Evolutionary conservation across 2,113 vertebrate genomes (phyloP), one percentile per base, ranked within the genome.

Genomic region (Eclectus roratus): DNA sequence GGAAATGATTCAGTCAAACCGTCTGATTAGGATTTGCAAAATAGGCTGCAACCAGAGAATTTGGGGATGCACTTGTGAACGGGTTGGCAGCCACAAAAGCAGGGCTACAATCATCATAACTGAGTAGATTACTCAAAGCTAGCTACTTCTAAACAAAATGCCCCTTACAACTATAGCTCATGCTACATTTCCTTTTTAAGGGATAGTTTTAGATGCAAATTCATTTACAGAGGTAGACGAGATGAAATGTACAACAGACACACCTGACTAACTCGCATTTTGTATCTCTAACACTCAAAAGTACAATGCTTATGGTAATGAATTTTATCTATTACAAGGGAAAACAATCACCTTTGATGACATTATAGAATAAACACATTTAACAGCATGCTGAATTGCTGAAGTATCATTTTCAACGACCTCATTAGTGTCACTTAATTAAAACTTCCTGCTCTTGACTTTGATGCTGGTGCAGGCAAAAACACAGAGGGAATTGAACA

Each of bases 401-500:
- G 98, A 98, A 98, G 98, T 98, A 98, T 98, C 98, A 98, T 98
- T 98, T 98, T 99, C 98, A 98, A 98, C 98, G 98, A 98, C 98
- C 98, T 99, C 98, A 99, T 99, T 99, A 99, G 98, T 99, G 98
- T 98, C 98, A 99, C 98, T 99, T 99, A 99, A 98, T 99, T 99
- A 99, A 99, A 98, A 98, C 98, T 98, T 98, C 98, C 98, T 98
- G 98, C 98, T 98, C 98, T 99, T 99, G 98, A 99, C 98, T 98
- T 98, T 98, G 98, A 99, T 98, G 98, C 98, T 98, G 95, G 98
- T 98, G 98, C 98, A 98, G 98, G 98, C 98, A 98, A 98, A 98
- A 98, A 98, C 98, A 97, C 97, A 97, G 97, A 97, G 97, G 98
- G 98, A 98, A 98, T 98, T 99, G 98, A 98, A 98, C 98, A 98